Percentiles rank a stretch among this genome's conserved stretches.
phyloP scores from a whole-genome alignment of 2,797 vertebrate species.

The Clarias platycephalus region DNA sequence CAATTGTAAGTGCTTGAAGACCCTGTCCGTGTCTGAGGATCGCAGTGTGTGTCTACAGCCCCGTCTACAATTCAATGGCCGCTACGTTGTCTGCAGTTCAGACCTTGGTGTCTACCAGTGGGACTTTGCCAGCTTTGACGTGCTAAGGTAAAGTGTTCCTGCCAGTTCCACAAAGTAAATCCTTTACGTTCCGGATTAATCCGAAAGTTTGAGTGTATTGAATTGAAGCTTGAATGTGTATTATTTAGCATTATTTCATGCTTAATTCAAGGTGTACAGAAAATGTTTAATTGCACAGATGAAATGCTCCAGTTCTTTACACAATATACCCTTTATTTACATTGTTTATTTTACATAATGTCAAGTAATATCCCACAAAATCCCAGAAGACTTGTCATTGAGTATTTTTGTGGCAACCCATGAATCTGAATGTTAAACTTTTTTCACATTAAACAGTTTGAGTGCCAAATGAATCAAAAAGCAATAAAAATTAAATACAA shows the following conservation, averaged over 20 bases:
- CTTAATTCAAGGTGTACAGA: neutral
- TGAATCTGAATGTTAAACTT: neutral
- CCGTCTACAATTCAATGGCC: conserved; percentile 94
- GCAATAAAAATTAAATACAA: neutral
- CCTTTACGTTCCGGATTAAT: neutral
- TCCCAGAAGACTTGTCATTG: neutral
- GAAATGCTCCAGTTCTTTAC: too few relatives aligned
- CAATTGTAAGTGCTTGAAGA: conserved; percentile 96
- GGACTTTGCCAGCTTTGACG: conserved; percentile 97
- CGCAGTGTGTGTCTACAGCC: conserved; percentile 95
- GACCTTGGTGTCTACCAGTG: conserved; percentile 96
- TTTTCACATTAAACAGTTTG: neutral
- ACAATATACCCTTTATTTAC: neutral
- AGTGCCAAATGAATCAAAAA: neutral
- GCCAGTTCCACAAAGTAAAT: neutral
- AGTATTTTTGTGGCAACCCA: neutral
- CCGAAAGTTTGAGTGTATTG: neutral
- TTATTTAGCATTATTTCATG: neutral
- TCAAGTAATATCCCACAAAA: neutral
- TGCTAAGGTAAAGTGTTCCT: conserved; percentile 83
- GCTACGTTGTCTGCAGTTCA: conserved; percentile 94
- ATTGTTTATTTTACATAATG: neutral
- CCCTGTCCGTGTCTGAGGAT: conserved; percentile 91
- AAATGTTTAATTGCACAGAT: neutral
- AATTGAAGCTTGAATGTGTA: neutral